phyloP scores from a whole-genome alignment of 2,888 invertebrate species.

The Latheticus oryzae region DNA sequence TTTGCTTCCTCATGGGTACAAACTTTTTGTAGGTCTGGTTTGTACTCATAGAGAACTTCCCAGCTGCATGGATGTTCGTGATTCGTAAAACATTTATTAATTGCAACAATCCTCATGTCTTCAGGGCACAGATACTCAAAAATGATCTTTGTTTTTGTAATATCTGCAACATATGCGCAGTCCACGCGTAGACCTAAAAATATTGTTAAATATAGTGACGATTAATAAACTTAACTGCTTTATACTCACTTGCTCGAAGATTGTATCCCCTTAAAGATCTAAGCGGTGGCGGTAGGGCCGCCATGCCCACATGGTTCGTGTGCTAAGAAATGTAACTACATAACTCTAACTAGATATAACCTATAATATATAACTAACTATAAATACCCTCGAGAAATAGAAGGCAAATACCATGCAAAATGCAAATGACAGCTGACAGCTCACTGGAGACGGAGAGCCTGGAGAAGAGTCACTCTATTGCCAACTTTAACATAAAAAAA shows the following conservation, averaged over 20 bases:
- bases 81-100: conserved; percentile 29
- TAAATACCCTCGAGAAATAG: conserved; percentile 25
- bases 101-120: conserved; percentile 30
- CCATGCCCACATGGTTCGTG: conserved; percentile 30
- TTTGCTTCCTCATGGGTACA: conserved; percentile 31
- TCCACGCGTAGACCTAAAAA: conserved; percentile 30
- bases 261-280: conserved; percentile 29
- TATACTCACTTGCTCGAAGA: conserved; percentile 31
- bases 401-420: conserved; percentile 11
- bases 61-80: conserved; percentile 31
- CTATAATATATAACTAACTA: conserved; percentile 29
- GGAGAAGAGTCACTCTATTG: conserved; percentile 17
- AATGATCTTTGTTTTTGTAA: conserved; percentile 33
- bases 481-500: conserved; percentile 18
- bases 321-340: conserved; percentile 32
- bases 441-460: conserved; percentile 7
- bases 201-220: conserved; percentile 33
- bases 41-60: conserved; percentile 31
- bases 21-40: conserved; percentile 29
- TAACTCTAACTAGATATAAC: conserved; percentile 20
- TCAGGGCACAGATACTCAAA: conserved; percentile 29
- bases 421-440: conserved; percentile 18
- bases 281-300: conserved; percentile 28
- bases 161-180: conserved; percentile 22
- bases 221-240: conserved; percentile 33